Conservation (phyloP, 2,888 invertebrate genomes). For the Tiphia femorata region DNA sequence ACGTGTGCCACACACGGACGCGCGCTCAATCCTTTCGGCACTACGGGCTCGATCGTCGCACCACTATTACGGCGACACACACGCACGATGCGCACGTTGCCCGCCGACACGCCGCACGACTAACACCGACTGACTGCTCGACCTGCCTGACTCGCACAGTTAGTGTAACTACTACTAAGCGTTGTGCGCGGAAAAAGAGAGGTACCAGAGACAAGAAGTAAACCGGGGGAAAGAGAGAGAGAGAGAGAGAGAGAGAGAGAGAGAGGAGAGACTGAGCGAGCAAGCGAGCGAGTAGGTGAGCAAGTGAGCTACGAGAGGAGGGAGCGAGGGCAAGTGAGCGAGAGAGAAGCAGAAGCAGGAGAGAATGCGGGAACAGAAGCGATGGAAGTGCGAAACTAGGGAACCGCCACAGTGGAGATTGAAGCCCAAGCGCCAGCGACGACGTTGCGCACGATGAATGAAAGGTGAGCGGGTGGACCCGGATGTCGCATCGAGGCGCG, state of each 20-base stretch:
- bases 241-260: constrained; percentile 3
- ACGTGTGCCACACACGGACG: constrained; percentile 2
- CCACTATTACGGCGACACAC: constrained; percentile 6
- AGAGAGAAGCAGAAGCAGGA: too few species aligned
- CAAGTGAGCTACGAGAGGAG: too few species aligned
- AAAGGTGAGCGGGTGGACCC: too few species aligned
- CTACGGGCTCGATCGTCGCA: neutral
- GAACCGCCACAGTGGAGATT: too few species aligned
- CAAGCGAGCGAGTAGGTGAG: too few species aligned
- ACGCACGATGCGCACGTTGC: constrained; percentile 31
- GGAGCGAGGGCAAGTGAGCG: too few species aligned
- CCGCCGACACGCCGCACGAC: constrained; percentile 42
- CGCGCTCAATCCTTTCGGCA: constrained; percentile 3
- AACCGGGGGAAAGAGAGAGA: neutral
- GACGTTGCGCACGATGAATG: too few species aligned
- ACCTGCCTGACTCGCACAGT: constrained; percentile 2
- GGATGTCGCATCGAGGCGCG: too few species aligned
- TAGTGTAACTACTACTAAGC: too few species aligned
- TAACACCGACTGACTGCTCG: constrained; percentile 30
- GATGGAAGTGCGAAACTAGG: too few species aligned
- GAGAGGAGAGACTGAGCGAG: constrained; percentile 8
- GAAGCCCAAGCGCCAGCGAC: too few species aligned
- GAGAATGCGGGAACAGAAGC: too few species aligned
- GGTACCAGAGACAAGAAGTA: neutral
- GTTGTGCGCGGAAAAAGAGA: constrained; percentile 3